Evolutionary conservation across 2,888 invertebrate genomes (phyloP).

Genomic region (Eucera pruinosa): DNA sequence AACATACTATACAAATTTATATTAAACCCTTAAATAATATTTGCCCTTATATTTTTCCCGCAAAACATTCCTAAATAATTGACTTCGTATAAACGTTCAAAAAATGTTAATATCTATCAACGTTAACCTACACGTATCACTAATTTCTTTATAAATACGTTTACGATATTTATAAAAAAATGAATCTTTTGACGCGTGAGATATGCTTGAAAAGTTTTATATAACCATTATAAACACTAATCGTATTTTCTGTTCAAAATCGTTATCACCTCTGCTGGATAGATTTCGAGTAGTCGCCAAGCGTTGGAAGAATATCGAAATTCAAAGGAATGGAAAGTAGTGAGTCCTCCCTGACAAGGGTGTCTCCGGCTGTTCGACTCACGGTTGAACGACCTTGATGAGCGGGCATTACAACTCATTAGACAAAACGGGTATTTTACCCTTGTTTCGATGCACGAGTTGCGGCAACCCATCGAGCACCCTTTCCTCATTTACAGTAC

Average conservation of each 20-base stretch:
- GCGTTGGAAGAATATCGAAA: slow-evolving; percentile 29
- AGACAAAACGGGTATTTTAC: slow-evolving; percentile 66
- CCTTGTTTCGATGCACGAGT: slow-evolving; percentile 53
- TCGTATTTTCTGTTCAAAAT: background rate
- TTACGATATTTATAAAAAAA: too few species aligned
- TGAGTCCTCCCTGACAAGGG: slow-evolving; percentile 44
- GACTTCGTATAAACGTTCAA: slow-evolving; percentile 1
- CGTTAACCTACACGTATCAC: too few species aligned
- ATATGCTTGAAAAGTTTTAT: background rate
- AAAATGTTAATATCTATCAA: too few species aligned
- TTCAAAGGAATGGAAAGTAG: slow-evolving; percentile 40
- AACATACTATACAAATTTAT: too few species aligned
- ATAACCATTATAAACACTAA: background rate
- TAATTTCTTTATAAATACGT: slow-evolving; percentile 13
- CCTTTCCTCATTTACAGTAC: slow-evolving; percentile 46
- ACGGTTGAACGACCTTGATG: slow-evolving; percentile 63
- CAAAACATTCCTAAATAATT: too few species aligned
- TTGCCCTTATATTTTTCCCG: too few species aligned
- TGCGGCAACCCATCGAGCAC: slow-evolving; percentile 53
- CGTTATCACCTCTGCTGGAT: background rate
- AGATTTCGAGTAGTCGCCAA: slow-evolving; percentile 1
- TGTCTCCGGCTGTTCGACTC: slow-evolving; percentile 52
- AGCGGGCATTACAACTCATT: slow-evolving; percentile 70
- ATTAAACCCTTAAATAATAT: too few species aligned
- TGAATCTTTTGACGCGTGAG: too few species aligned